Evolutionary conservation across 2,797 vertebrate species (phyloP), one percentile per base, ranked within the genome.

Genomic region (Pygocentrus nattereri): DNA sequence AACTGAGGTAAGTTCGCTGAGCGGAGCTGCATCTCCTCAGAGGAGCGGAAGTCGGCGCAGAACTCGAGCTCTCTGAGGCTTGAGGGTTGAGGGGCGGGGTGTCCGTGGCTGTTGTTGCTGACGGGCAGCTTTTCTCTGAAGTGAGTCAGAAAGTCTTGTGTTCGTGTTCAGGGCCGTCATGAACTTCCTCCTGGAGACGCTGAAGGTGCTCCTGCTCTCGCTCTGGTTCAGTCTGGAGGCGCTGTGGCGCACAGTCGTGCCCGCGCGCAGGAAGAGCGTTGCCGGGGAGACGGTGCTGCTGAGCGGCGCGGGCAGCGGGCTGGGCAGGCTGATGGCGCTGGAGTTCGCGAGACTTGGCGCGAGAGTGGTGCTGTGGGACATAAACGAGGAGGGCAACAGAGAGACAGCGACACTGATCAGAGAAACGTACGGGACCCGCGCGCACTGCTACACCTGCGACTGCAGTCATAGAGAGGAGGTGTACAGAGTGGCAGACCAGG

Each of bases 391-490:
- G 80, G 87, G 88, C 4, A 95, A 93, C 58, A 83, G 85, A 86
- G 93, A 96, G 88, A 96, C 93, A 0, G 87, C 84, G 10, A 88
- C 81, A 71, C 81, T 95, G 68, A 87, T 85, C 23, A 78, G 88
- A 27, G 38, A 93, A 52, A 86, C 79, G 0, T 84, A 91, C 49
- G 88, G 81, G 0, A 47, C 10, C 7, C 88, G 92, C 82, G 92
- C 93, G 0, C 90, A 94, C 81, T 71, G 82, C 0, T 96, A 96
- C 59, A 25, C 85, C 16, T 95, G 95, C 83, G 94, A 97, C 85
- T 96, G 95, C 31, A 93, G 96, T 81, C 93, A 93, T 67, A 94
- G 88, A n/a, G 86, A 93, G 76, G 95, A 96, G 0, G 5, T 96
- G 76, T 95, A 96, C 88, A 90, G 80, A 82, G 91, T 94, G 0